Percentiles rank a stretch among this genome's conserved stretches.
phyloP scores from a whole-genome alignment of 37 sponge, comb jelly and placozoan species.

The Lycopodina hypogea region DNA sequence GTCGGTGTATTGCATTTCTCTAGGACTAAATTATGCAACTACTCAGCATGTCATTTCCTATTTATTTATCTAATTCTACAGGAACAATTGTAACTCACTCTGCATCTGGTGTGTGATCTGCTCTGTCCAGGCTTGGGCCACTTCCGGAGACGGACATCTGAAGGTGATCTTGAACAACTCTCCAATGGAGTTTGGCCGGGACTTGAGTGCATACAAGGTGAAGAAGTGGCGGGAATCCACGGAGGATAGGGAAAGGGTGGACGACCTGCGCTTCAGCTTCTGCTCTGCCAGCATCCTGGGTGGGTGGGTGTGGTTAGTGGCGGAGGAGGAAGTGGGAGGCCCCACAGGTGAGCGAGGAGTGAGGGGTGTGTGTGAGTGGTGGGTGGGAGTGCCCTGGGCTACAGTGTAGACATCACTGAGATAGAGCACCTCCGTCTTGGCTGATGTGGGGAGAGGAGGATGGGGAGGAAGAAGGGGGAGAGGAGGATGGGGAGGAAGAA shows the following conservation, averaged over 20 bases:
- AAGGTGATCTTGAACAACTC: slow-evolving; percentile 32
- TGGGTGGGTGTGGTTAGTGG: background rate
- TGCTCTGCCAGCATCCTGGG: background rate
- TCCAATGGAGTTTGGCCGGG: slow-evolving; percentile 35
- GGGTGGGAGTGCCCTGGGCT: background rate
- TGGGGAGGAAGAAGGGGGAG: background rate
- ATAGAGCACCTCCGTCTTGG: slow-evolving; percentile 11
- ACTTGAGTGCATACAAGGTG: slow-evolving; percentile 51
- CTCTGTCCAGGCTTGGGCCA: slow-evolving; percentile 51
- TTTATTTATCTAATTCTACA: too few species aligned
- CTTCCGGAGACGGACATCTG: slow-evolving; percentile 17
- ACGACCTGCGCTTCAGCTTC: background rate
- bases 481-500: slow-evolving; percentile 15
- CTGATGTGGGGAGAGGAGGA: background rate
- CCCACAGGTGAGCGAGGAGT: background rate
- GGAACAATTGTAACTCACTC: slow-evolving; percentile 23
- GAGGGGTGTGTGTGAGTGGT: slow-evolving; percentile 1
- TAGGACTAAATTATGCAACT: too few species aligned
- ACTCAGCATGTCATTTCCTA: too few species aligned
- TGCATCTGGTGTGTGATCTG: slow-evolving; percentile 52
- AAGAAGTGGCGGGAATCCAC: background rate
- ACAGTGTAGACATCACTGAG: slow-evolving; percentile 53
- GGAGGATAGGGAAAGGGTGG: background rate
- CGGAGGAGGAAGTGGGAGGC: background rate
- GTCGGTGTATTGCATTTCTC: too few species aligned